A percentile compares a stretch with the other conserved stretches of the same genome.
These are phyloP conservation scores for Merodon equestris DNA, from an alignment of 2,888 invertebrate species.

Conservation along the genomic window DNA sequence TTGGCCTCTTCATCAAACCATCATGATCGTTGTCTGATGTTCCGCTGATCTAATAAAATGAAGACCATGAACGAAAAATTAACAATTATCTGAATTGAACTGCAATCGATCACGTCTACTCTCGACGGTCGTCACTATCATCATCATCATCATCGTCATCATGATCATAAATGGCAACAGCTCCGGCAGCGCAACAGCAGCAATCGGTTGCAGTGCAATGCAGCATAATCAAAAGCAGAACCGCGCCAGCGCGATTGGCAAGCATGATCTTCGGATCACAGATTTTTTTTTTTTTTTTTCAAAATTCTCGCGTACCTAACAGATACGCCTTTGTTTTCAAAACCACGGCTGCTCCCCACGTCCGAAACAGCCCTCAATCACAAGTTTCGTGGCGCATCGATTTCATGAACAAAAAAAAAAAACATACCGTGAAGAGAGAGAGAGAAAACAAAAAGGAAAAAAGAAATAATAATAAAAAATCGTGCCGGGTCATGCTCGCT, in stretches of 20 bases:
- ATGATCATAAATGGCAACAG: conserved; percentile 4
- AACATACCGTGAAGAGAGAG: conserved; percentile 1
- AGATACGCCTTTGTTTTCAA: conserved; percentile 66
- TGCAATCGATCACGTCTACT: conserved; percentile 67
- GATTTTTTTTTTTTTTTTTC: conserved; percentile 16
- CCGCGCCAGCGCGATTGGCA: conserved; percentile 16
- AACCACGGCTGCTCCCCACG: conserved; percentile 4
- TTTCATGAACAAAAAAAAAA: conserved; percentile 62
- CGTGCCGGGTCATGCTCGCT: conserved; percentile 68
- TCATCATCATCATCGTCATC: conserved; percentile 24
- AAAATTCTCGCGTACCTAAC: conserved; percentile 63
- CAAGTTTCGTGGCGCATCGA: conserved; percentile 65
- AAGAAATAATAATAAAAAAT: conserved; percentile 53
- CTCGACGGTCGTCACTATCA: conserved; percentile 36
- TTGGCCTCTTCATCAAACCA: conserved; percentile 39
- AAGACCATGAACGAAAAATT: conserved; percentile 64
- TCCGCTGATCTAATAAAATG: conserved; percentile 56
- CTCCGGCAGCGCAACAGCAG: conserved; percentile 9
- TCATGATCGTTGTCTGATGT: conserved; percentile 10
- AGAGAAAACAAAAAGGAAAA: conserved; percentile 8
- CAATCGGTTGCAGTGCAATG: neutral
- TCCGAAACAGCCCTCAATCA: conserved; percentile 59
- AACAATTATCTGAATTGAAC: conserved; percentile 66
- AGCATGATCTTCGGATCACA: conserved; percentile 59
- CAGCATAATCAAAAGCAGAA: conserved; percentile 52